A percentile compares a stretch with the other conserved stretches of the same genome.
phyloP scores from a whole-genome alignment of 2,113 vertebrate genomes.

The Plecturocebus donacophilus region DNA sequence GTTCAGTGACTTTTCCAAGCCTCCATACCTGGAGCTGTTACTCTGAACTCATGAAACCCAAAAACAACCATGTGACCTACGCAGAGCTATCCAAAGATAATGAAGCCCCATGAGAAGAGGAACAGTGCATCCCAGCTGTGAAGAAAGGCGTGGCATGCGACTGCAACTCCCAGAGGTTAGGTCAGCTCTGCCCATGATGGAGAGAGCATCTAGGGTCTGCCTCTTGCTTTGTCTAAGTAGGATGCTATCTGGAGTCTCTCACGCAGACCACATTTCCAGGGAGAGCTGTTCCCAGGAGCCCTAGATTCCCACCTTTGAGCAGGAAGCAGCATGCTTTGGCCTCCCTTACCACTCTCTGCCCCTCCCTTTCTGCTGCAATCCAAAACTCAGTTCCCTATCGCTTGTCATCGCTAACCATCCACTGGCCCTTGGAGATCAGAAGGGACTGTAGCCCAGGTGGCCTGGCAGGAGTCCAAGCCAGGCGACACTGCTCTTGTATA shows the following conservation, averaged over 20 bases:
- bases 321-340: neutral
- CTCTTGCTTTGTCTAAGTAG: neutral
- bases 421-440: conserved; percentile 8
- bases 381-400: conserved; percentile 5
- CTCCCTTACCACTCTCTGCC: neutral
- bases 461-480: conserved; percentile 50
- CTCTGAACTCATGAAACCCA: neutral
- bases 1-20: neutral
- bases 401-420: conserved; percentile 2
- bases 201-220: neutral
- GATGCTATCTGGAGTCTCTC: neutral
- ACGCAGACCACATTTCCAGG: neutral
- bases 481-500: neutral
- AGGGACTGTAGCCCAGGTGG: neutral
- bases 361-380: neutral
- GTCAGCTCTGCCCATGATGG: neutral
- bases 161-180: neutral
- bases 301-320: neutral
- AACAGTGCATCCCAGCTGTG: neutral
- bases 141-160: neutral
- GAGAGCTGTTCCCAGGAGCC: neutral
- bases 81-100: neutral
- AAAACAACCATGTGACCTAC: neutral
- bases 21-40: neutral
- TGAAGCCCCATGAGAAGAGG: neutral